phyloP scores from a whole-genome alignment of 1,140 invertebrate genomes.

The Cyclina sinensis region DNA sequence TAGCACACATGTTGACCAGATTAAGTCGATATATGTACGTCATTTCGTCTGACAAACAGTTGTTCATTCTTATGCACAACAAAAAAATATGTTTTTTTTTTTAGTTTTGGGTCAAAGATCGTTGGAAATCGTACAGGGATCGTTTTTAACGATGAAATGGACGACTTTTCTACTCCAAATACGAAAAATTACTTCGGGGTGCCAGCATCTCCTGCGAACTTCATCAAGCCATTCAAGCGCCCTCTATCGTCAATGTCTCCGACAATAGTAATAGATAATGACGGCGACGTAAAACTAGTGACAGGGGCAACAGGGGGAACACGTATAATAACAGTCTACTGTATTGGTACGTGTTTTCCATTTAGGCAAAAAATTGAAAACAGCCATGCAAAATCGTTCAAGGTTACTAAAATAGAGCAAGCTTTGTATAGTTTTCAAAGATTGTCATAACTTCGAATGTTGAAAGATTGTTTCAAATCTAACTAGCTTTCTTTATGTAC shows the following conservation, averaged over 20 bases:
- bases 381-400: no score
- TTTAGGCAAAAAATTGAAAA: no score
- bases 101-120: conserved; percentile 87
- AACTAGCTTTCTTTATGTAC: no score
- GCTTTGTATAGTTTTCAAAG: no score
- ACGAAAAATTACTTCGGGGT: conserved; percentile 92
- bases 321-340: conserved; percentile 94
- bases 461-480: no score
- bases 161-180: conserved; percentile 95
- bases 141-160: conserved; percentile 97
- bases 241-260: conserved; percentile 97
- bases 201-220: conserved; percentile 90
- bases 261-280: conserved; percentile 91
- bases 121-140: conserved; percentile 93
- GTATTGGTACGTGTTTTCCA: conserved; percentile 92
- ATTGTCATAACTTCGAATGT: no score
- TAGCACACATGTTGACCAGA: no score
- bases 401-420: no score
- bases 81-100: conserved; percentile 33
- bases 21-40: no score
- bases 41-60: no score
- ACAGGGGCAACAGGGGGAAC: conserved; percentile 97
- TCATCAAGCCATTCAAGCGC: conserved; percentile 93
- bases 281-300: conserved; percentile 90
- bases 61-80: no score